These are phyloP conservation scores for Caracal caracal DNA, from an alignment of 2,113 vertebrate genomes.

Conservation along the genomic window DNA sequence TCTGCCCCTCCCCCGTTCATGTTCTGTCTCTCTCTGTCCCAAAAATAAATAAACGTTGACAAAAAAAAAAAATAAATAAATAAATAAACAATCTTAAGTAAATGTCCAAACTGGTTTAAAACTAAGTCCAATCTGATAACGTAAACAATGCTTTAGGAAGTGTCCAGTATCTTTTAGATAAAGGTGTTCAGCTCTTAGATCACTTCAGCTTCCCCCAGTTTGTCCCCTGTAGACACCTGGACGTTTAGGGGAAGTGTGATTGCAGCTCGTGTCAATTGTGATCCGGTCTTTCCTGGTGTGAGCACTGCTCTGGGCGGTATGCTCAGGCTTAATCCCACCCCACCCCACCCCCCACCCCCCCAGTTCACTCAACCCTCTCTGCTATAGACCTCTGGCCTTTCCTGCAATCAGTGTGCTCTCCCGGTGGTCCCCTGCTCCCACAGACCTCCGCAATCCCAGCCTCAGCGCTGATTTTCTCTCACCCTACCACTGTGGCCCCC, in stretches of 20 bases:
- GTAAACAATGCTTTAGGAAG: neutral
- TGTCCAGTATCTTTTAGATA: neutral
- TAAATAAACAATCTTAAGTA: neutral
- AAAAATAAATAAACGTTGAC: too few species aligned
- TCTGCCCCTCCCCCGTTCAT: too few species aligned
- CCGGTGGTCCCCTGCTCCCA: neutral
- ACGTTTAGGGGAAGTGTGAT: accelerated
- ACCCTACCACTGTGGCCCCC: neutral
- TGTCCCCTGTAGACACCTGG: neutral
- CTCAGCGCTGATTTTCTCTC: neutral
- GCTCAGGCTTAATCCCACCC: too few species aligned
- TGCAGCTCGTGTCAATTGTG: neutral
- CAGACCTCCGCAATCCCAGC: neutral
- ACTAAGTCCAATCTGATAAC: neutral
- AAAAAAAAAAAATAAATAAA: too few species aligned
- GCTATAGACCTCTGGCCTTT: neutral
- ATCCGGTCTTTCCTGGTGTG: neutral
- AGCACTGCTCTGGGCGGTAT: neutral
- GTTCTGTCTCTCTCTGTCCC: too few species aligned
- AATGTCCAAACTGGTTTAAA: neutral
- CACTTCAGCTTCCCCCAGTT: neutral
- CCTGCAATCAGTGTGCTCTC: neutral
- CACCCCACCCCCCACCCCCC: accelerated
- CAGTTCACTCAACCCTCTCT: neutral
- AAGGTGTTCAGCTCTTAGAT: neutral